Conservation (phyloP, 2,113 vertebrate species). For the Butorides virescens region DNA sequence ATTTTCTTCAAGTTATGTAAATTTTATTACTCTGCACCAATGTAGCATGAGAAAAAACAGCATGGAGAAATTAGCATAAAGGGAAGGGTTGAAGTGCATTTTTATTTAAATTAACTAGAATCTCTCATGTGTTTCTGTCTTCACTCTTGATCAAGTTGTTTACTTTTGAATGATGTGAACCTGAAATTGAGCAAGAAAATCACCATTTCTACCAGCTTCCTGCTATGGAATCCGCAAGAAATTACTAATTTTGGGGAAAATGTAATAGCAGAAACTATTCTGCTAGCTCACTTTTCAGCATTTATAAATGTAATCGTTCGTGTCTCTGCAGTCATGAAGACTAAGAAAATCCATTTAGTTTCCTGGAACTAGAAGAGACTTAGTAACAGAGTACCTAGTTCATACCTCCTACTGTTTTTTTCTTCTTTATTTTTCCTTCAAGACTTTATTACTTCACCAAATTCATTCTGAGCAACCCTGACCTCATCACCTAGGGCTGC, state of each 20-base stretch:
- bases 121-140: not conserved
- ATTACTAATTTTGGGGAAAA: not conserved
- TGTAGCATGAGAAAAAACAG: not conserved
- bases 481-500: constrained; percentile 51
- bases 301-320: not conserved
- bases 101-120: constrained; percentile 40
- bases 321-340: not conserved
- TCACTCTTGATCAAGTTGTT: not conserved
- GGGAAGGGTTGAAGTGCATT: not conserved
- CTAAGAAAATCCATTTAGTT: not conserved
- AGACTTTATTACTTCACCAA: constrained; percentile 53
- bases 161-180: constrained; percentile 1
- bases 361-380: constrained; percentile 5
- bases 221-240: not conserved
- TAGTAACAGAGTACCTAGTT: not conserved
- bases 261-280: not conserved
- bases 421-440: constrained; percentile 38
- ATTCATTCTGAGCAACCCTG: constrained; percentile 42
- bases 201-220: not conserved
- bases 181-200: not conserved
- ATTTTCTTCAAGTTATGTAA: constrained; percentile 39
- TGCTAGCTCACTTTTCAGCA: not conserved
- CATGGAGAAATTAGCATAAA: constrained; percentile 15
- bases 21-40: constrained; percentile 29
- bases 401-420: constrained; percentile 25